Conservation (phyloP, 2,113 vertebrate genomes). For the Halichoeres trimaculatus region DNA sequence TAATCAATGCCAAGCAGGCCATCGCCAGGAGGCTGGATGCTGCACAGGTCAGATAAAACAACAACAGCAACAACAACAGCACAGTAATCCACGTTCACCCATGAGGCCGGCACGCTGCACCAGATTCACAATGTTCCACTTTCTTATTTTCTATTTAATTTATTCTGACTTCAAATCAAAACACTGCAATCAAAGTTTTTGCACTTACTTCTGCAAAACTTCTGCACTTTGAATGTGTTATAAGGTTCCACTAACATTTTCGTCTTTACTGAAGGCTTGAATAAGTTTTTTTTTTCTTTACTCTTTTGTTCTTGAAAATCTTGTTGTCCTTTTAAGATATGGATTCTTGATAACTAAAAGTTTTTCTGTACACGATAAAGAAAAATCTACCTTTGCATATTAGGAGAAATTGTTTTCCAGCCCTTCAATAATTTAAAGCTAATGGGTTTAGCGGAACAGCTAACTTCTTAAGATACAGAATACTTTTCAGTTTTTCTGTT, state of each 20-base stretch:
- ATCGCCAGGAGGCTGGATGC: conserved; percentile 95
- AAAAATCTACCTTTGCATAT: neutral
- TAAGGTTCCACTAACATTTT: no score
- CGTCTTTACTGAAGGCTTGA: no score
- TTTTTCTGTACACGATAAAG: no score
- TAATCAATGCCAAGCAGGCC: conserved; percentile 96
- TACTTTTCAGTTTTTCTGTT: neutral
- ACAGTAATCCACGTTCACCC: conserved; percentile 31
- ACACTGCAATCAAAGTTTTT: no score
- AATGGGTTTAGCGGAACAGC: neutral
- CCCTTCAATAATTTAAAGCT: neutral
- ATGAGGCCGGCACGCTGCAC: neutral
- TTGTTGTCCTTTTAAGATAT: neutral
- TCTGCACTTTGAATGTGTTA: no score
- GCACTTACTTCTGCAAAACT: no score
- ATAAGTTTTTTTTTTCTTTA: no score
- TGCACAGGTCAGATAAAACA: conserved; percentile 88
- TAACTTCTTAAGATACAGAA: neutral
- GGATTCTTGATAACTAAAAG: neutral
- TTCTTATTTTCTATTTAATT: neutral
- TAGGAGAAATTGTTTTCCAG: neutral
- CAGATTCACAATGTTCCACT: neutral
- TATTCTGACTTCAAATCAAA: no score
- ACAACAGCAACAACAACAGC: conserved; percentile 34
- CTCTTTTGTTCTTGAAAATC: no score